These are phyloP conservation scores for Apteryx mantelli DNA, from an alignment of 2,113 vertebrate species.

Conservation along the genomic window DNA sequence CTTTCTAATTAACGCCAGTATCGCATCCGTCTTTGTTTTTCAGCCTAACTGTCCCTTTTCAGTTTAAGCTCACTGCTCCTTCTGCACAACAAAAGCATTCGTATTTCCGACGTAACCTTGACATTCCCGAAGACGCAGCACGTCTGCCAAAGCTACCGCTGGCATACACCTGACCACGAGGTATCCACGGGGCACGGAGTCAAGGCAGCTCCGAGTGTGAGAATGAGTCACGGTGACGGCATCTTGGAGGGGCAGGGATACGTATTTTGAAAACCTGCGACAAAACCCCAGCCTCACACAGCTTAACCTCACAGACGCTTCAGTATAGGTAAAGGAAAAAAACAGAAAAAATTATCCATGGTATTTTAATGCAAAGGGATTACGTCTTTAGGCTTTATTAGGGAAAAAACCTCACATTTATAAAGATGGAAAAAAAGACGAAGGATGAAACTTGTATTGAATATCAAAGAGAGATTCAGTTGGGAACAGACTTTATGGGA, in stretches of 20 bases:
- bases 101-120: background rate
- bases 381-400: background rate
- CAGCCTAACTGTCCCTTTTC: background rate
- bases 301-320: background rate
- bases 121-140: rapidly evolving
- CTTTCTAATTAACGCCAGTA: background rate
- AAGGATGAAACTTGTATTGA: background rate
- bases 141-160: background rate
- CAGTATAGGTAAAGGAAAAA: background rate
- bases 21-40: background rate
- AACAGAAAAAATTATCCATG: background rate
- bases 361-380: background rate
- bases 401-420: background rate
- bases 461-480: background rate
- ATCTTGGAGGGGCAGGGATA: background rate
- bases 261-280: background rate
- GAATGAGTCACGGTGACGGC: rapidly evolving
- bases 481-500: constrained; percentile 4
- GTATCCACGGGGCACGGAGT: background rate
- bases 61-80: background rate
- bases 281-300: background rate
- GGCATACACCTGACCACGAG: background rate
- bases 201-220: rapidly evolving
- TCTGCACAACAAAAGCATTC: background rate
- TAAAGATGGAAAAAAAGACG: background rate